Evolutionary conservation across 2,797 vertebrate genomes (phyloP).

Genomic region (Danio albolineatus): DNA sequence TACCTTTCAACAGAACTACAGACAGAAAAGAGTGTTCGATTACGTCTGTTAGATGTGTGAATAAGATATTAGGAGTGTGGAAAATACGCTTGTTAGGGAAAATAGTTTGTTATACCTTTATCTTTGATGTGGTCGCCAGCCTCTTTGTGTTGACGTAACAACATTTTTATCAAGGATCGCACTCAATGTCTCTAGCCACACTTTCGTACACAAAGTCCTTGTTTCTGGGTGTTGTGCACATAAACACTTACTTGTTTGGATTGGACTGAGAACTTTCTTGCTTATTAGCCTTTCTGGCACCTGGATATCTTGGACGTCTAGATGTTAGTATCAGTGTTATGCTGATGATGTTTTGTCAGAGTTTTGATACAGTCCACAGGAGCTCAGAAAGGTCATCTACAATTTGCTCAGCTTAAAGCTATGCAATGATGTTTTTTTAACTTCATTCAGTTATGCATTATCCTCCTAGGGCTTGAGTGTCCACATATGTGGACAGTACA

Average conservation of each 20-base stretch:
- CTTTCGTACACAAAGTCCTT: conserved; percentile 19
- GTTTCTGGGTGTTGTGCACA: conserved; percentile 13
- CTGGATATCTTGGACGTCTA: conserved; percentile 31
- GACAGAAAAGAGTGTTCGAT: neutral
- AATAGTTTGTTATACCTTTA: conserved; percentile 47
- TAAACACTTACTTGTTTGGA: conserved; percentile 40
- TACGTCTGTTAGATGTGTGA: neutral
- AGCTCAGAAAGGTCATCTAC: neutral
- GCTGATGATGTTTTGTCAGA: conserved; percentile 31
- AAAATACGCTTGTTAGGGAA: conserved; percentile 49
- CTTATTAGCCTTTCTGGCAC: conserved; percentile 57
- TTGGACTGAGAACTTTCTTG: conserved; percentile 44
- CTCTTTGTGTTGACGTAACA: conserved; percentile 40
- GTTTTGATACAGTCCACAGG: conserved; percentile 45
- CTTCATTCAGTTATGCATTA: too few relatives aligned
- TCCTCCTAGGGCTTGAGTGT: too few relatives aligned
- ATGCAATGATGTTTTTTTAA: too few relatives aligned
- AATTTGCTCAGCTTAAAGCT: too few relatives aligned
- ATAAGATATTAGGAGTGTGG: conserved; percentile 22
- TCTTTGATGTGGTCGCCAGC: conserved; percentile 43
- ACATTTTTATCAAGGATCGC: conserved; percentile 49
- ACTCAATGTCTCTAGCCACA: too few relatives aligned
- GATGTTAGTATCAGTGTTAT: conserved; percentile 47
- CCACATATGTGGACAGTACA: too few relatives aligned
- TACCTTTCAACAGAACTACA: neutral